Percentiles rank a stretch among this genome's conserved stretches.
phyloP scores from a whole-genome alignment of 1,140 invertebrate species.

The Papilio aristodemus region DNA sequence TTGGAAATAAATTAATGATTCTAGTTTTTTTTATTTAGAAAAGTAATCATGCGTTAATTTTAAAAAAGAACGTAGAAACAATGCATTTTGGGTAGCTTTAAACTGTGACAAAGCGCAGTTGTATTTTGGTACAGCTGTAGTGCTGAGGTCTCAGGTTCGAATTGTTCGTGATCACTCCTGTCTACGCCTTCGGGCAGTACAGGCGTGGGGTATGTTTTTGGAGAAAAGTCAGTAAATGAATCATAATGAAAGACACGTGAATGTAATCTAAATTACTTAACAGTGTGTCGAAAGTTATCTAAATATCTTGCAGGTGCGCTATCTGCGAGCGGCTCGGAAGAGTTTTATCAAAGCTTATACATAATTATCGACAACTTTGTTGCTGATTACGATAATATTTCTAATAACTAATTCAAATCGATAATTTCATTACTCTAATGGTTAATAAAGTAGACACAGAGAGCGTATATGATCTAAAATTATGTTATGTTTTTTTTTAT shows the following conservation, averaged over 20 bases:
- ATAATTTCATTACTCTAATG: no score
- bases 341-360: conserved; percentile 28
- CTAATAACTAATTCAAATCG: not conserved
- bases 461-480: no score
- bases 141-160: no score
- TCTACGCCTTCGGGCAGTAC: no score
- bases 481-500: no score
- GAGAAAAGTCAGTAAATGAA: conserved; percentile 8
- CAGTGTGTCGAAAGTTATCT: conserved; percentile 36
- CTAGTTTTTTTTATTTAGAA: not conserved
- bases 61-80: not conserved
- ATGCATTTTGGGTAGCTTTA: no score
- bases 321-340: conserved; percentile 19
- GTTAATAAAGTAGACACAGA: no score
- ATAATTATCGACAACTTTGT: conserved; percentile 12
- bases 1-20: not conserved
- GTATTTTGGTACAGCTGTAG: no score
- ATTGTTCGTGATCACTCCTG: no score
- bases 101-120: no score
- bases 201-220: no score
- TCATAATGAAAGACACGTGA: not conserved
- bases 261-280: conserved; percentile 20
- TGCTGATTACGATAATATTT: conserved; percentile 7
- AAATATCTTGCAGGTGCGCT: conserved; percentile 38
- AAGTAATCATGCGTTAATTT: not conserved